Evolutionary conservation across 2,888 invertebrate genomes (phyloP).

Genomic region (Platypus cylindrus): DNA sequence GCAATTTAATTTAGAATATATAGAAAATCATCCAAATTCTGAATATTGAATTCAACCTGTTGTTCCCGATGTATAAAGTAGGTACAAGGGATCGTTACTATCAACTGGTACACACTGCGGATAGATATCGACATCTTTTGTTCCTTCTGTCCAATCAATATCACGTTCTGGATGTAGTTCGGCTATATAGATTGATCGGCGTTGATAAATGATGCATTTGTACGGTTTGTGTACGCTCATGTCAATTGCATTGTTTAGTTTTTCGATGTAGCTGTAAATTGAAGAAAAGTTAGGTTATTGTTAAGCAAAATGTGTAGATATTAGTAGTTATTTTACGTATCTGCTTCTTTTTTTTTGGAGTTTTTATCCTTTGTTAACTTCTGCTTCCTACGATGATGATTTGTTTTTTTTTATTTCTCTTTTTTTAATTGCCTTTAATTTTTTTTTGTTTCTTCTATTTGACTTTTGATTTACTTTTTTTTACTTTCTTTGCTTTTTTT

Average conservation of each 20-base stretch:
- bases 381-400: no score
- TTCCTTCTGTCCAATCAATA: slow-evolving; percentile 63
- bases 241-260: slow-evolving; percentile 69
- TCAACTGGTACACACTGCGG: slow-evolving; percentile 78
- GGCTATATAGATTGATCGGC: slow-evolving; percentile 53
- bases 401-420: no score
- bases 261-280: slow-evolving; percentile 57
- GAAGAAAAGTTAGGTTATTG: slow-evolving; percentile 4
- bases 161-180: slow-evolving; percentile 53
- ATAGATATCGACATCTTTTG: slow-evolving; percentile 50
- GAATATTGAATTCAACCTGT: slow-evolving; percentile 40
- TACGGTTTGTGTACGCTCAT: slow-evolving; percentile 59
- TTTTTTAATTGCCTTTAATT: no score
- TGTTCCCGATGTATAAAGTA: slow-evolving; percentile 87
- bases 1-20: slow-evolving; percentile 8
- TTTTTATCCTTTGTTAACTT: no score
- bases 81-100: slow-evolving; percentile 81
- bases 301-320: no score
- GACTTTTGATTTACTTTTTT: no score
- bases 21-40: background rate
- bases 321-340: slow-evolving; percentile 1
- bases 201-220: slow-evolving; percentile 74
- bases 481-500: no score
- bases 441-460: no score
- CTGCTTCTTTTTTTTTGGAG: background rate